Base-by-base conservation (phyloP, 2,797 vertebrate species). In the Epinephelus malabaricus region DNA sequence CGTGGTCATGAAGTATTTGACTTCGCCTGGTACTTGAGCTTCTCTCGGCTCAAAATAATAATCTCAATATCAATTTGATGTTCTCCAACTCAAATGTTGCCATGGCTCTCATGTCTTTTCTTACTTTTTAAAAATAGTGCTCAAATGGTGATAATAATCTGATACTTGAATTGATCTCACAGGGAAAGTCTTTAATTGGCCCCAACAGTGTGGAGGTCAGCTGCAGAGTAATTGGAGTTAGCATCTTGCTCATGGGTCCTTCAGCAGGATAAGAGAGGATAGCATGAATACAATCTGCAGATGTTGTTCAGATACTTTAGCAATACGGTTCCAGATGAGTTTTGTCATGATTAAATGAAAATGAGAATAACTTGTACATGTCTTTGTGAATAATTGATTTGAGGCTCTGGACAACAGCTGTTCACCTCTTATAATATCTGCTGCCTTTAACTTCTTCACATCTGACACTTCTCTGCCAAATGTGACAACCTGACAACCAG, bases 401-500 rank as follows among this genome's bases (percentile, higher is more conserved):
- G 38, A 59, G 63, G 43, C 18, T 64, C n/a, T 62, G 45, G 51
- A 40, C 60, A 65, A 43, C 67, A 78, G 67, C 46, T 69, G 63
- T 78, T 40, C 38, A 14, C 23, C 13, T 78, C 70, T n/a, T 2
- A 0, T 53, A 45, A 61, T 65, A 56, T 49, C 66, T 27, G 9
- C 49, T 34, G 43, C 38, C 25, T 19, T 30, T 21, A 65, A 72
- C 21, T 50, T 64, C 77, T 19, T 43, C 60, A 47, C n/a, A 11
- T 58, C 51, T 18, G 23, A 54, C 17, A 3, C 34, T 15, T 55
- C 55, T 12, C 64, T 64, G 73, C 67, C 19, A 15, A 58, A 43
- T 62, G 46, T 66, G 53, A 67, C 23, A 38, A n/a, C 30, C 23
- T 34, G 34, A 34, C 34, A 34, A 34, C 46, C 51, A 23, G 6